Evolutionary conservation across 2,888 invertebrate species (phyloP).

Genomic region (Tillus elongatus): DNA sequence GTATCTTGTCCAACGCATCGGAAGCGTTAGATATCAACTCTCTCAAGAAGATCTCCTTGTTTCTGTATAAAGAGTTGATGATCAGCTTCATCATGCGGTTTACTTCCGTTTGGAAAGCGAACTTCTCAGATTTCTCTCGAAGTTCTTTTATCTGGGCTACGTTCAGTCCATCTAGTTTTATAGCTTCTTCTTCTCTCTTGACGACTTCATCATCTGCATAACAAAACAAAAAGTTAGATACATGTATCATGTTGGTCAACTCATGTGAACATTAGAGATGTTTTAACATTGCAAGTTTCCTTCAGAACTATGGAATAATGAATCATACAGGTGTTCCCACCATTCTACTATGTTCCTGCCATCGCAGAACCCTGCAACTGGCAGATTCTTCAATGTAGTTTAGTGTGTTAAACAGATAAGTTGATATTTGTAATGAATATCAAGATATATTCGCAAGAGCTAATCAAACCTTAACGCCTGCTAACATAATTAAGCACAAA

Average conservation of each 20-base stretch:
- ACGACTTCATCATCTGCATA: constrained; percentile 77
- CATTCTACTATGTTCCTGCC: too few relatives aligned
- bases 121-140: constrained; percentile 78
- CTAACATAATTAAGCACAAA: too few relatives aligned
- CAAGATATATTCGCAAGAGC: too few relatives aligned
- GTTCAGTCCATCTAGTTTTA: constrained; percentile 89
- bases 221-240: constrained; percentile 8
- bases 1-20: constrained; percentile 97
- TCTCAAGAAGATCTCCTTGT: constrained; percentile 97
- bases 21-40: constrained; percentile 99
- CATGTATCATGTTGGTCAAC: not conserved
- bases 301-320: not conserved
- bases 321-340: too few relatives aligned
- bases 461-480: too few relatives aligned
- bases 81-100: constrained; percentile 99
- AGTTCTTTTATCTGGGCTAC: constrained; percentile 90
- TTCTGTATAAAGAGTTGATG: constrained; percentile 97
- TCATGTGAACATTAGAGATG: not conserved
- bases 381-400: too few relatives aligned
- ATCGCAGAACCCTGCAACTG: too few relatives aligned
- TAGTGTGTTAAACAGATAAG: too few relatives aligned
- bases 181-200: constrained; percentile 89
- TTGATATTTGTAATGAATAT: too few relatives aligned
- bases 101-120: constrained; percentile 94
- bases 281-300: not conserved